Evolutionary conservation across 2,113 vertebrate species (phyloP), one percentile per base, ranked within the genome.

Genomic region (Anarhynchus alexandrinus): DNA sequence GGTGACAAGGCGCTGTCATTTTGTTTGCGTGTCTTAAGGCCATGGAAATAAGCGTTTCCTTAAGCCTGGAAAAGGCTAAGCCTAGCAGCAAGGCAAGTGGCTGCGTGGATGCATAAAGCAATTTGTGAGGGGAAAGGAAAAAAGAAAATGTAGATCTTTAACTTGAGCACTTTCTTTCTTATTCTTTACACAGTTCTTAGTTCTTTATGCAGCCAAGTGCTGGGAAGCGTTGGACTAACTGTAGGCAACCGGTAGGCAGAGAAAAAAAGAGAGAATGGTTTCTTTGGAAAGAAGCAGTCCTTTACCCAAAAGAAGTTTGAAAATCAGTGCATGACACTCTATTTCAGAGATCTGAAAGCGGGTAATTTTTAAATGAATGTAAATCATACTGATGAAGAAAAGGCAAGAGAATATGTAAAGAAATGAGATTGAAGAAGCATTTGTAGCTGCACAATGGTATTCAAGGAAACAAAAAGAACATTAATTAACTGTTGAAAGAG

Each of bases 1-100:
- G 17, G 3, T 3, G 62, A 16, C 32, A 27, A 43, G 43, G 70
- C 2, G 0, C 2, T n/a, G n/a, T 19, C 66, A 15, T 17, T 32
- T 32, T 22, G 42, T 29, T 34, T 40, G 55, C 3, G 0, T 55
- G 20, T 54, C n/a, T 26, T n/a, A 30, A 54, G 25, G 62, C 38
- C 29, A 1, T 18, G 13, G 42, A 20, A 21, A 26, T 26, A 15
- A 16, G 47, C 54, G 9, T 36, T 87, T 79, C 18, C 14, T 38
- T 34, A 79, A 59, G 61, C 12, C 13, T 25, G 34, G 52, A 34
- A 43, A 38, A 61, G 27, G 34, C 10, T 34, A 13, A 61, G 15
- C 54, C 55, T 23, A 17, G 62, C 52, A 43, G 78, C 32, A 61
- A 38, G 15, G 10, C 15, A 19, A 52, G 23, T 16, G 47, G 34